These are phyloP conservation scores for Lanius collurio DNA, from an alignment of 2,113 vertebrate species.

Conservation along the genomic window DNA sequence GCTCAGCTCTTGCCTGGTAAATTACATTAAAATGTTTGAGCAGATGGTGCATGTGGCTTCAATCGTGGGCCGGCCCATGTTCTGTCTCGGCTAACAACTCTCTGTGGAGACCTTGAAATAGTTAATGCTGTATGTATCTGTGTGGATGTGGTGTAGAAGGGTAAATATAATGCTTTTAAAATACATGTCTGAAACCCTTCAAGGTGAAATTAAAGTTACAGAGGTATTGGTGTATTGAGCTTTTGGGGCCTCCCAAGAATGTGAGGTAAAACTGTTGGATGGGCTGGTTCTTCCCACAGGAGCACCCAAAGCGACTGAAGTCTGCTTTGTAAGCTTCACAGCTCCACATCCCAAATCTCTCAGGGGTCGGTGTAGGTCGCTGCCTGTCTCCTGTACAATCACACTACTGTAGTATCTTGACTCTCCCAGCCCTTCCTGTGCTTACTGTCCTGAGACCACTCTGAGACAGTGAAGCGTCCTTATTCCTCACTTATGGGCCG, in stretches of 20 bases:
- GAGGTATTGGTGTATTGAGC: neutral
- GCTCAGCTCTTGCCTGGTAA: slow-evolving; percentile 31
- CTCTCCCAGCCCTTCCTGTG: neutral
- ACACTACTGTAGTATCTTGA: neutral
- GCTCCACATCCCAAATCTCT: neutral
- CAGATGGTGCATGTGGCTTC: slow-evolving; percentile 57
- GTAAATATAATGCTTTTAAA: slow-evolving; percentile 39
- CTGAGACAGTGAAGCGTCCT: rapidly evolving
- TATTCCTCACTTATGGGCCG: neutral
- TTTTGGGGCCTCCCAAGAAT: neutral
- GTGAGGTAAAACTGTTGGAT: neutral
- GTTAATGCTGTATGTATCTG: slow-evolving; percentile 12
- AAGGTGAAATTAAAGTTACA: slow-evolving; percentile 32
- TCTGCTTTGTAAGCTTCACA: neutral
- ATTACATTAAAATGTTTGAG: slow-evolving; percentile 49
- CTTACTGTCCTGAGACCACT: neutral
- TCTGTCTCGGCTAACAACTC: slow-evolving; percentile 21
- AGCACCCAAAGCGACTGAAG: neutral
- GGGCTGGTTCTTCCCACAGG: neutral
- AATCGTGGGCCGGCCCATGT: slow-evolving; percentile 16
- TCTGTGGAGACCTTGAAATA: slow-evolving; percentile 48
- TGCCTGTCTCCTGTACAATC: neutral
- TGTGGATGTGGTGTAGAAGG: neutral
- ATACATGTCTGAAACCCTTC: neutral
- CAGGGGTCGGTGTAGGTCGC: neutral